These are phyloP conservation scores for Ptilonorhynchus violaceus DNA, from an alignment of 2,113 vertebrate species.

Conservation along the genomic window DNA sequence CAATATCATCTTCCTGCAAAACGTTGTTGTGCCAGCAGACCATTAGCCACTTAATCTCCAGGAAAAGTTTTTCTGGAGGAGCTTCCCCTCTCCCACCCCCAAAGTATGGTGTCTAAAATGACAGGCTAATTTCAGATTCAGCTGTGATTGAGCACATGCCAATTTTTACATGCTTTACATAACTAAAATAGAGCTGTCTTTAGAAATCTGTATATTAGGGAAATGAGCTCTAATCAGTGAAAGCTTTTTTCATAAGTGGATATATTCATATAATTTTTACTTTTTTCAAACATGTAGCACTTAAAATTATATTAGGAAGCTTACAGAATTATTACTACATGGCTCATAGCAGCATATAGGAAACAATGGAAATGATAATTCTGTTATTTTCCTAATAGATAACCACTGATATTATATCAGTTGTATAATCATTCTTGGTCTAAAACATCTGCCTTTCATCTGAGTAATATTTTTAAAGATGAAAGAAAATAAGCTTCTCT, in stretches of 20 bases:
- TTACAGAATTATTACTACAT: not conserved
- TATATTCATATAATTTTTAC: conserved; percentile 57
- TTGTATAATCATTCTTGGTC: not conserved
- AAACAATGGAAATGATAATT: conserved; percentile 44
- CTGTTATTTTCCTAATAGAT: conserved; percentile 53
- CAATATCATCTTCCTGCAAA: not conserved
- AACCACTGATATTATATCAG: conserved; percentile 41
- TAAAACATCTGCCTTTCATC: conserved; percentile 16
- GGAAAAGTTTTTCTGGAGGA: conserved; percentile 43
- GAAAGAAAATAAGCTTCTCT: conserved; percentile 3
- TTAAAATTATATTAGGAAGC: conserved; percentile 49
- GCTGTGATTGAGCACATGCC: conserved; percentile 76
- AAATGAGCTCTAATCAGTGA: conserved; percentile 73
- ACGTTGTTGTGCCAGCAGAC: not conserved
- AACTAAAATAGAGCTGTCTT: conserved; percentile 81
- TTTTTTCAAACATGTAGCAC: conserved; percentile 49
- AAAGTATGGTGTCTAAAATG: conserved; percentile 68
- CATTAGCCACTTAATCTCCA: conserved; percentile 1
- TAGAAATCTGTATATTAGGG: conserved; percentile 72
- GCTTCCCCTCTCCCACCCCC: conserved; percentile 9
- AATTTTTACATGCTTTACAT: conserved; percentile 75
- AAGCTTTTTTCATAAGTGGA: conserved; percentile 63
- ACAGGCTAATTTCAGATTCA: conserved; percentile 79
- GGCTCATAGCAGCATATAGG: not conserved
- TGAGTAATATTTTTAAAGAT: conserved; percentile 15